phyloP scores from a whole-genome alignment of 2,113 vertebrate species.

The Colius striatus region DNA sequence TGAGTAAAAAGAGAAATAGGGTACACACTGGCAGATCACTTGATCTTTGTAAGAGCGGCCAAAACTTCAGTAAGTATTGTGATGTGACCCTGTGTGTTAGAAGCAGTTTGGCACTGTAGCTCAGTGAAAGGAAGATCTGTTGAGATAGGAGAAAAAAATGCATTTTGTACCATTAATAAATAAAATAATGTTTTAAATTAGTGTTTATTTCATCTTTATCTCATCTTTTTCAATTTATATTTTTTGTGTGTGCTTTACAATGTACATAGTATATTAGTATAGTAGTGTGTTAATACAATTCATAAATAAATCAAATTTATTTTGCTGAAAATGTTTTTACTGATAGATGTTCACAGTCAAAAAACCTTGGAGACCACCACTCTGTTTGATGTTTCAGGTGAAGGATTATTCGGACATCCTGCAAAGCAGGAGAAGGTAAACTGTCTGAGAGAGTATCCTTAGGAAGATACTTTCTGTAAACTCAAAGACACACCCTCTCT shows the following conservation, averaged over 20 bases:
- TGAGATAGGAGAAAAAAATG: not conserved
- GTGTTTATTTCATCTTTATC: not conserved
- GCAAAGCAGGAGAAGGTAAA: not conserved
- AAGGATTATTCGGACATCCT: not conserved
- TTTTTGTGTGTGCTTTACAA: not conserved
- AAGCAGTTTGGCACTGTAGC: not conserved
- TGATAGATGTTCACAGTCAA: not conserved
- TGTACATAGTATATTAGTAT: no score
- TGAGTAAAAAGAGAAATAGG: not conserved
- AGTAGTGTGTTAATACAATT: not conserved
- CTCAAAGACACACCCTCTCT: not conserved
- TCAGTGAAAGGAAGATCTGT: not conserved
- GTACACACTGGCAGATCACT: not conserved
- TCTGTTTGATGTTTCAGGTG: not conserved
- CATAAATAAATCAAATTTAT: not conserved
- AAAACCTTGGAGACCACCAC: not conserved
- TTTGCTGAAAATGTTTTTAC: not conserved
- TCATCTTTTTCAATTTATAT: not conserved
- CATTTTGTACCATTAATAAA: not conserved
- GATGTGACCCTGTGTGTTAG: fast-evolving
- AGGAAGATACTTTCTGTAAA: not conserved
- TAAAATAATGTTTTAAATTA: not conserved
- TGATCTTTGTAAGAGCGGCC: not conserved
- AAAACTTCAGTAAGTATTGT: not conserved
- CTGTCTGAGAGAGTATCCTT: not conserved